These are phyloP conservation scores for Drosophila vallismaia DNA, from an alignment of 2,888 invertebrate species.

Conservation along the genomic window DNA sequence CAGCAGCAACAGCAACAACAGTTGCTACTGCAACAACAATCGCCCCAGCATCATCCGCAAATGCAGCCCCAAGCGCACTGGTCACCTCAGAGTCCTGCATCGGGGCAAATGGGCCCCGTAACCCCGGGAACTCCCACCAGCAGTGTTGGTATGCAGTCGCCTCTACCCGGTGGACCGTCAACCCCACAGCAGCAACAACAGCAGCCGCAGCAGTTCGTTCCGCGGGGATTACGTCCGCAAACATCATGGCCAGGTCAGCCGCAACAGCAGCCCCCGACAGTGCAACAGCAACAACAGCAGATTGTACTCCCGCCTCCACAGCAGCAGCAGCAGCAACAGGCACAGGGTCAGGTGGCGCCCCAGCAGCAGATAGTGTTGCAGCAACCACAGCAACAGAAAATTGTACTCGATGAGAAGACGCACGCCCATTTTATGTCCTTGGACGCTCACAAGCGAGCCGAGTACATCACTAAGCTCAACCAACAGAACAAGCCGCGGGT, in stretches of 20 bases:
- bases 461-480: slow-evolving; percentile 91
- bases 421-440: slow-evolving; percentile 92
- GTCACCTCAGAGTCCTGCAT: slow-evolving; percentile 82
- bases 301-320: slow-evolving; percentile 75
- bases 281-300: slow-evolving; percentile 68
- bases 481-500: slow-evolving; percentile 88
- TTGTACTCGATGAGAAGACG: slow-evolving; percentile 92
- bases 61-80: slow-evolving; percentile 83
- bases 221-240: slow-evolving; percentile 56
- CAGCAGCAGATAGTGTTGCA: slow-evolving; percentile 74
- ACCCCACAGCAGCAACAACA: slow-evolving; percentile 68
- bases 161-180: slow-evolving; percentile 67
- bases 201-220: slow-evolving; percentile 43
- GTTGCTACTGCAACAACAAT: slow-evolving; percentile 86
- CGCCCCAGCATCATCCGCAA: slow-evolving; percentile 77
- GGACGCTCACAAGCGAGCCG: slow-evolving; percentile 91
- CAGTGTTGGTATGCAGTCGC: slow-evolving; percentile 72
- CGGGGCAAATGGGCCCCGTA: slow-evolving; percentile 65
- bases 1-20: slow-evolving; percentile 83
- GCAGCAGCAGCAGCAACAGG: slow-evolving; percentile 58
- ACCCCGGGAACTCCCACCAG: slow-evolving; percentile 69
- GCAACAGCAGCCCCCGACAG: slow-evolving; percentile 52
- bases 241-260: slow-evolving; percentile 51
- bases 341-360: slow-evolving; percentile 48
- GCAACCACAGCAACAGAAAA: slow-evolving; percentile 84